Conservation (phyloP, 2,797 vertebrate genomes). For the Decapterus maruadsi region DNA sequence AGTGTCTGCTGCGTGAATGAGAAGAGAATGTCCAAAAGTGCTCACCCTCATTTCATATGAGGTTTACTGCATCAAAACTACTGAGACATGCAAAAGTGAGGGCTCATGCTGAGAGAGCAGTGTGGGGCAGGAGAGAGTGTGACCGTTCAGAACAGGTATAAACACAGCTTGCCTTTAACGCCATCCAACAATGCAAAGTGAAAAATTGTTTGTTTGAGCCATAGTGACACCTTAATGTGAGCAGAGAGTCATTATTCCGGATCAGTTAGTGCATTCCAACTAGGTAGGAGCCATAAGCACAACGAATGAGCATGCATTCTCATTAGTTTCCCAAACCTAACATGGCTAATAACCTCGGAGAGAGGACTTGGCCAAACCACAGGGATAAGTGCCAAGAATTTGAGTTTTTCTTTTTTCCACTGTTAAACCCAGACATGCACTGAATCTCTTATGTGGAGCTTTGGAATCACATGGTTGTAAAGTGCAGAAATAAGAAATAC, state of each 20-base stretch:
- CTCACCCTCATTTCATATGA: neutral
- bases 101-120: neutral
- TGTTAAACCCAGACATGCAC: neutral
- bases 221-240: neutral
- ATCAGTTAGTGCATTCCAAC: neutral
- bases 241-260: neutral
- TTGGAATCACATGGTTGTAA: neutral
- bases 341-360: neutral
- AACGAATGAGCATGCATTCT: slow-evolving; percentile 3
- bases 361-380: neutral
- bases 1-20: neutral
- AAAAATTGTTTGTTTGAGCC: neutral
- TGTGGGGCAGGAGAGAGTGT: neutral
- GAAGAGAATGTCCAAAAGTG: neutral
- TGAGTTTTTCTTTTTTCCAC: neutral
- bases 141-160: neutral
- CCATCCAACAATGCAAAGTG: neutral
- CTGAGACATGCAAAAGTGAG: neutral
- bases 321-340: slow-evolving; percentile 7
- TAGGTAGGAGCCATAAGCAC: neutral
- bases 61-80: neutral
- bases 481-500: neutral
- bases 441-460: neutral
- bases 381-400: neutral
- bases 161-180: neutral